A percentile compares a stretch with the other conserved stretches of the same genome.
phyloP scores from a whole-genome alignment of 2,888 invertebrate genomes.

The Mellilla xanthometata region DNA sequence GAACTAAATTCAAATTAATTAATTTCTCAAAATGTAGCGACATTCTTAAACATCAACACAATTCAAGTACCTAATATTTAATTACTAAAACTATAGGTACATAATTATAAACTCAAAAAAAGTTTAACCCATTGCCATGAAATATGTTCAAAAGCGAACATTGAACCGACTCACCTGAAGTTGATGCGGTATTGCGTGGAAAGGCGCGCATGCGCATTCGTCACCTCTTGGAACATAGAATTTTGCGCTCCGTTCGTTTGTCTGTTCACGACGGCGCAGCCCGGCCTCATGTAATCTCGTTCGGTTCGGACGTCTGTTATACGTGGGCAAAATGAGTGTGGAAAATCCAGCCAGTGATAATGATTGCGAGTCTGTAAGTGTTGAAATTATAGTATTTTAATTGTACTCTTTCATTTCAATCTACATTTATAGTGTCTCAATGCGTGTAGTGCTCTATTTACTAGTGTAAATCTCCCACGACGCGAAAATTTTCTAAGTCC shows the following conservation, averaged over 20 bases:
- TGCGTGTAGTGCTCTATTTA: slow-evolving; percentile 53
- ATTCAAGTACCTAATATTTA: no score
- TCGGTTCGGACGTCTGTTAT: slow-evolving; percentile 58
- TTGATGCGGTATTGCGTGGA: slow-evolving; percentile 40
- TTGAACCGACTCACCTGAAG: slow-evolving; percentile 58
- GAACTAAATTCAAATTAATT: no score
- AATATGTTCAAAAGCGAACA: slow-evolving; percentile 39
- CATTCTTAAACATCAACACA: no score
- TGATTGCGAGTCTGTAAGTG: slow-evolving; percentile 84
- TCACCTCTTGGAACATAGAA: slow-evolving; percentile 84
- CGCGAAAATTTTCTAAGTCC: slow-evolving; percentile 87
- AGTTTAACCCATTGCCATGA: slow-evolving; percentile 16
- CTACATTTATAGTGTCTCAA: slow-evolving; percentile 27
- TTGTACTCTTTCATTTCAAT: slow-evolving; percentile 31
- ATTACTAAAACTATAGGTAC: no score
- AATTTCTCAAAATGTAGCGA: no score
- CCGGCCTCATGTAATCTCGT: slow-evolving; percentile 67
- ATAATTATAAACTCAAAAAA: no score
- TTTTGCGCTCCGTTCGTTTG: slow-evolving; percentile 49
- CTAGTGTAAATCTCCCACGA: slow-evolving; percentile 75
- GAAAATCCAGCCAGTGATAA: slow-evolving; percentile 84
- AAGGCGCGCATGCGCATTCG: slow-evolving; percentile 84
- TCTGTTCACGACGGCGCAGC: slow-evolving; percentile 14
- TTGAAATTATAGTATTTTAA: slow-evolving; percentile 44
- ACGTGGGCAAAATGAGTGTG: slow-evolving; percentile 85